Evolutionary conservation across 2,888 invertebrate genomes (phyloP).

Genomic region (Iselma pallidipennis): DNA sequence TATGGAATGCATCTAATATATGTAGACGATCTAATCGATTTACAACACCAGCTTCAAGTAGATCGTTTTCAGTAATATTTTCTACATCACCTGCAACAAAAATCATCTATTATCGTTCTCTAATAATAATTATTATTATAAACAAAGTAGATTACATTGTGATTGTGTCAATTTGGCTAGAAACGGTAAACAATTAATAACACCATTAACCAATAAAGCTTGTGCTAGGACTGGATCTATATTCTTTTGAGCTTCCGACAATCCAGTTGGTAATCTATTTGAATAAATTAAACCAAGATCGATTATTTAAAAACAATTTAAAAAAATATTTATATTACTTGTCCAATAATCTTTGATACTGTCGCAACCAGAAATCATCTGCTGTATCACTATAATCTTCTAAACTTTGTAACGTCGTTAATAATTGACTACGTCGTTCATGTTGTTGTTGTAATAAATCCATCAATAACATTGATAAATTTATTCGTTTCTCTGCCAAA

Average conservation of each 20-base stretch:
- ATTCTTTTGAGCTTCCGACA: constrained; percentile 64
- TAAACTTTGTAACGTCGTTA: constrained; percentile 72
- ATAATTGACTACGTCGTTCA: constrained; percentile 66
- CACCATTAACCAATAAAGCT: constrained; percentile 71
- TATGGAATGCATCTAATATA: constrained; percentile 66
- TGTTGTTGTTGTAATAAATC: constrained; percentile 71
- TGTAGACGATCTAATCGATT: constrained; percentile 62
- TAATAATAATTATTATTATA: too few relatives aligned
- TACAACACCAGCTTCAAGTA: constrained; percentile 63
- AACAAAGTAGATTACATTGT: constrained; percentile 50
- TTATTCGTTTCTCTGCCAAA: constrained; percentile 68
- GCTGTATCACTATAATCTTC: constrained; percentile 62
- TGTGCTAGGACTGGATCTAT: constrained; percentile 71
- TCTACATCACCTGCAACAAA: constrained; percentile 51
- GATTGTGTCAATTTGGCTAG: constrained; percentile 65
- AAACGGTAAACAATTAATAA: constrained; percentile 76
- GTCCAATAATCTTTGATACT: constrained; percentile 82
- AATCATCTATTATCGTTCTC: not conserved
- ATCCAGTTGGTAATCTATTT: constrained; percentile 62
- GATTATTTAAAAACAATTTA: constrained; percentile 9
- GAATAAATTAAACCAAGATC: not conserved
- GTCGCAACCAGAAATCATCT: constrained; percentile 74
- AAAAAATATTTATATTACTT: constrained; percentile 42
- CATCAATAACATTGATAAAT: constrained; percentile 68
- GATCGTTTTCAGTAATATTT: constrained; percentile 61